Conservation (phyloP, 2,888 invertebrate genomes). For the Mechanitis mazaeus region DNA sequence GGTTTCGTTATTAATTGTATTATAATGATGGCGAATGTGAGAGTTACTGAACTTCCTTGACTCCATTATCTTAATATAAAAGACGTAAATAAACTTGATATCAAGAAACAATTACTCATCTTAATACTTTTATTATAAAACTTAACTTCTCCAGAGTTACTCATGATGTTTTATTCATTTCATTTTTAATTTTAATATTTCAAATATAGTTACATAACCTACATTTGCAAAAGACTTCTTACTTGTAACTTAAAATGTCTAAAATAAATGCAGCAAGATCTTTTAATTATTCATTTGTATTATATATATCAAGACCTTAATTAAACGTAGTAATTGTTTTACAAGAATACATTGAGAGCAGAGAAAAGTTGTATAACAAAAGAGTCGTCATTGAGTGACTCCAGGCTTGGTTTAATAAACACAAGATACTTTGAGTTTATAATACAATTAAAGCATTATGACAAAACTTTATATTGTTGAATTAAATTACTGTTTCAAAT, state of each 20-base stretch:
- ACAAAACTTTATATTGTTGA: background rate
- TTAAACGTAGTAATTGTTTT: slow-evolving; percentile 1
- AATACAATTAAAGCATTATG: background rate
- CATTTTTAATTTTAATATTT: no score
- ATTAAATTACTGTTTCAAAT: no score
- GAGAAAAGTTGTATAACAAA: slow-evolving; percentile 2
- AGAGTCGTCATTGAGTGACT: background rate
- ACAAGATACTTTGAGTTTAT: background rate
- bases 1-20: slow-evolving; percentile 20
- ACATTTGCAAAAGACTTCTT: no score
- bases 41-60: slow-evolving; percentile 11
- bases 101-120: no score
- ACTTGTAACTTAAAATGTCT: no score
- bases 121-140: no score
- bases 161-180: no score
- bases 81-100: no score
- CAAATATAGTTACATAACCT: no score
- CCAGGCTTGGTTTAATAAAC: background rate
- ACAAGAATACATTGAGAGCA: background rate
- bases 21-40: slow-evolving; percentile 18
- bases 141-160: no score
- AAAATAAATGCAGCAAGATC: slow-evolving; percentile 1
- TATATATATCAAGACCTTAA: background rate
- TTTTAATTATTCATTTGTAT: background rate
- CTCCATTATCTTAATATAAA: slow-evolving; percentile 15